A percentile compares a stretch with the other conserved stretches of the same genome.
phyloP scores from a whole-genome alignment of 1,140 invertebrate genomes.

The Nasonia longicornis region DNA sequence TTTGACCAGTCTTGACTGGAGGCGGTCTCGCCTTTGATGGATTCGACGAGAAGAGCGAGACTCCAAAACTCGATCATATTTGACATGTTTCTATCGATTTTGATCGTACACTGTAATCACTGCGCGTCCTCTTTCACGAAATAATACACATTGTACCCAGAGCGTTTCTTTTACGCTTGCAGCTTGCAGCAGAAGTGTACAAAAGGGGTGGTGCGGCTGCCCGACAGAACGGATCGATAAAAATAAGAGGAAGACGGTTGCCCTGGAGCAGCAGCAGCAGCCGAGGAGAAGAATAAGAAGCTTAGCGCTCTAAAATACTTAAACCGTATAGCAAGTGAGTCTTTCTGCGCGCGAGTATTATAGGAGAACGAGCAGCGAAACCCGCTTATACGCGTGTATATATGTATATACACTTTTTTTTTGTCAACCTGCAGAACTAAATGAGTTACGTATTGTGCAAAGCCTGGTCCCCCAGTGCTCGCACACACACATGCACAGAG shows the following conservation, averaged over 20 bases:
- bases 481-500: background rate
- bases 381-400: conserved; percentile 44
- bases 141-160: too few species aligned
- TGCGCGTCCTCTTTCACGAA: too few species aligned
- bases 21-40: background rate
- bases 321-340: conserved; percentile 23
- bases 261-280: background rate
- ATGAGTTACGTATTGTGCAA: conserved; percentile 67
- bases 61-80: too few species aligned
- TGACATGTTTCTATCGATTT: background rate
- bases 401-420: conserved; percentile 52
- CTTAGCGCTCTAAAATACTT: conserved; percentile 45
- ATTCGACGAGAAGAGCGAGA: background rate
- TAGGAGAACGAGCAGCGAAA: conserved; percentile 44
- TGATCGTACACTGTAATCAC: background rate
- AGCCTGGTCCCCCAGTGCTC: conserved; percentile 15
- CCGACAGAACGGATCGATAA: conserved; percentile 30
- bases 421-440: conserved; percentile 67
- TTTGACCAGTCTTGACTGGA: background rate
- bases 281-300: conserved; percentile 36
- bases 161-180: background rate
- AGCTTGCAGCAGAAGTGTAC: conserved; percentile 6
- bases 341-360: conserved; percentile 12
- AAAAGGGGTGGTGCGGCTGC: background rate
- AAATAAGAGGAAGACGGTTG: conserved; percentile 32